Base-by-base conservation (phyloP, 2,888 invertebrate species). In the Clivina fossor region DNA sequence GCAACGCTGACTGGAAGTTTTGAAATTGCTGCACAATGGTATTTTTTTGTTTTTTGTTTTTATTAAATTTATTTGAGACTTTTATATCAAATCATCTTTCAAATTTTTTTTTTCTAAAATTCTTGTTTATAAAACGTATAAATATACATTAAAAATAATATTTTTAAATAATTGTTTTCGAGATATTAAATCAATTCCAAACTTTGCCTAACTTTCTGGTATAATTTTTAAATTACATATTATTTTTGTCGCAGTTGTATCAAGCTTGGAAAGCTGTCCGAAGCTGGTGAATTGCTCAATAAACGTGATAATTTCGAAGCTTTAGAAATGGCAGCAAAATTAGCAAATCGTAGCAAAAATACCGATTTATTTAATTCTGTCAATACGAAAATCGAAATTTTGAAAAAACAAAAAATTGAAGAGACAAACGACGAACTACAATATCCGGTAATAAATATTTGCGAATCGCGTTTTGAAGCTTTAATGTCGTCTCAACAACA, bases 261-360 rank as follows among this genome's bases (percentile, higher is more conserved):
- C 9, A 79, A 77, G 8, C 68, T 82, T 43, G 80, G 79, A 16
- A 74, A 85, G 33, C 72, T 80, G 3, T 74, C 78, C n/a, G 76
- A 81, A 64, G 88, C 87, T 0, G 82, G 84, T 0, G 74, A 78
- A 56, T 63, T 75, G 1, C 73, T 89, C 19, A 76, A 80, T n/a
- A 76, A 79, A 22, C 74, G 82, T 19, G 71, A 71, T 2, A 78
- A 82, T 46, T 66, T 78, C n/a, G 71, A 76, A 0, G 71, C 74
- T 38, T 71, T 87, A 18, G 72, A 76, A 53, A 67, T 84, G 8
- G 84, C 86, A 0, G 76, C 79, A 0, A 79, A 82, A 41, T 68
- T 88, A 24, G 85, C 86, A 0, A 74, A 76, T 57, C 64, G 71
- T 2, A 69, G 71, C 2, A 79, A 78, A 0, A 78, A 79, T 60